Conservation (phyloP, 2,888 invertebrate genomes). For the Euphydryas editha region DNA sequence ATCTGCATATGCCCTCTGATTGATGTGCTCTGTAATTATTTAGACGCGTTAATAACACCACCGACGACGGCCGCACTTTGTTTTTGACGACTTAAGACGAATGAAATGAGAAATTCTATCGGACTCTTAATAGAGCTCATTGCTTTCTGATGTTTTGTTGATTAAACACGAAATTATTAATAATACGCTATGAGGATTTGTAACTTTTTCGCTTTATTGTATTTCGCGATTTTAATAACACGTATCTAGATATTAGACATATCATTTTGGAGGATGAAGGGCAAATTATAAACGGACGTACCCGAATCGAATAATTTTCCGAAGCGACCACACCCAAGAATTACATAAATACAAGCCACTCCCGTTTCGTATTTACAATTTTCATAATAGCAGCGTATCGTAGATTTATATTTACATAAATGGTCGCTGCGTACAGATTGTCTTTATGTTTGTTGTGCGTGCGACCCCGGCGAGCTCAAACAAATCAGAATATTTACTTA, state of each 20-base stretch:
- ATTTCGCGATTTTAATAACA: conserved; percentile 50
- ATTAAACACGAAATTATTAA: conserved; percentile 73
- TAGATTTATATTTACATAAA: conserved; percentile 81
- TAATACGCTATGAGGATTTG: conserved; percentile 55
- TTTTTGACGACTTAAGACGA: conserved; percentile 82
- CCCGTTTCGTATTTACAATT: conserved; percentile 68
- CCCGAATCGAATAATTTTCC: conserved; percentile 33
- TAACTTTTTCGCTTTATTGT: conserved; percentile 48
- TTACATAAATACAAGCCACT: conserved; percentile 72
- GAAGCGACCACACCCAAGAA: conserved; percentile 66
- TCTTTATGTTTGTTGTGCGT: conserved; percentile 82
- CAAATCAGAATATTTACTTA: conserved; percentile 82
- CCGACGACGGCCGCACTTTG: conserved; percentile 79
- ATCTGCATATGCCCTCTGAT: conserved; percentile 82
- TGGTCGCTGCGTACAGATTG: conserved; percentile 78
- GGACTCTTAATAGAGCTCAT: conserved; percentile 77
- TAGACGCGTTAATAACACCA: conserved; percentile 84
- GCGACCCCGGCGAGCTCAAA: conserved; percentile 69
- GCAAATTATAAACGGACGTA: conserved; percentile 22
- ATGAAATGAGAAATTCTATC: conserved; percentile 82
- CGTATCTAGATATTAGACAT: conserved; percentile 18
- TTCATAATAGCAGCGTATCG: conserved; percentile 75
- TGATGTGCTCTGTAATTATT: conserved; percentile 84
- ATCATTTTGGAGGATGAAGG: conserved; percentile 22
- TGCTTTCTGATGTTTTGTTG: conserved; percentile 80